Evolutionary conservation across 2,113 vertebrate species (phyloP), one percentile per base, ranked within the genome.

Genomic region (Oncorhynchus gorbuscha): DNA sequence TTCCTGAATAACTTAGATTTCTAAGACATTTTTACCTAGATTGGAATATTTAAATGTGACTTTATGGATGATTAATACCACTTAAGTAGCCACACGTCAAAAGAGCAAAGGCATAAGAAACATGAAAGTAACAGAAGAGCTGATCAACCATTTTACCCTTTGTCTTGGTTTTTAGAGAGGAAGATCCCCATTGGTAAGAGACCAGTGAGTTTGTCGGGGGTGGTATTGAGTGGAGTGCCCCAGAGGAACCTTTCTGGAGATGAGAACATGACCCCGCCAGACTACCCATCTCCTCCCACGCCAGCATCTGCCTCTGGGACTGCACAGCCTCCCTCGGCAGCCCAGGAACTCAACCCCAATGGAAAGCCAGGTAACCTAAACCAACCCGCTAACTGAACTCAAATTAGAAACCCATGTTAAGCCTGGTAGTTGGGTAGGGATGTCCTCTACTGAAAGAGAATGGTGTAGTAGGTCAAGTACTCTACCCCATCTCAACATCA

Each of bases 81-180:
- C 51, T 5, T 55, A 55, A 18, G 16, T 4, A 16, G 49, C 16
- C 49, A 16, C 49, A 51, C 14, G 51, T 18, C 12, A 55, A 18
- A 55, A 18, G 51, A 55, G 51, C 39, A 45, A 45, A 45, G 39
- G 39, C 39, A 45, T 11, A 45, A 45, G 9, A 45, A 45, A 45
- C 39, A 11, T 3, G 9, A 55, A 55, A 4, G 51, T 14, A 14
- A 18, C 51, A 18, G 51, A 16, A 18, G 51, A 14, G 16, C 49
- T 51, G 49, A 51, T 51, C 3, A 13, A 51, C 3, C 12, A 55
- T 55, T 55, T 55, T 4, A 55, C 51, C 91, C 93, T 93, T 45
- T 86, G 93, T 93, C 92, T 88, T 93, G 92, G 91, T 94, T 30
- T 93, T 92, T 94, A 96, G 95, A 96, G 91, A 94, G 95, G 93